phyloP scores from a whole-genome alignment of 2,113 vertebrate species.

The Myiozetetes cayanensis region DNA sequence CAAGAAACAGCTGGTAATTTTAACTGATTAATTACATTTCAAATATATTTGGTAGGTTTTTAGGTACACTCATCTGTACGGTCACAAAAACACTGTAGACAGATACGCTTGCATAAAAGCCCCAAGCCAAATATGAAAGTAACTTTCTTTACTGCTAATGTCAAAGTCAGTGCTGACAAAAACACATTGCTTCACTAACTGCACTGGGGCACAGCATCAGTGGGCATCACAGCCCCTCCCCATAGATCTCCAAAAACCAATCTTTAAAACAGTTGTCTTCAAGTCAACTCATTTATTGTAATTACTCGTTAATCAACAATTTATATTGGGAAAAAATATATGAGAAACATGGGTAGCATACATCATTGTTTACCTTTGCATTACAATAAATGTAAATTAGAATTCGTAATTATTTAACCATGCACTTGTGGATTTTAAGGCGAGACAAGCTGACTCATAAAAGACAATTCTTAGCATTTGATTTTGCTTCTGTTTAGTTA shows the following conservation, averaged over 20 bases:
- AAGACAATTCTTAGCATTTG: neutral
- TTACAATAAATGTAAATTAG: neutral
- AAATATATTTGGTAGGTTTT: neutral
- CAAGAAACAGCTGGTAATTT: neutral
- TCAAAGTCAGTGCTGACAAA: neutral
- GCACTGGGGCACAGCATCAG: neutral
- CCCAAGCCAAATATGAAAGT: neutral
- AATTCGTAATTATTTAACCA: neutral
- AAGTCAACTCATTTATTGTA: neutral
- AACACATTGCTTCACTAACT: neutral
- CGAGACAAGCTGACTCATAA: neutral
- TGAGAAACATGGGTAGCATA: neutral
- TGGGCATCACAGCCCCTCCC: neutral
- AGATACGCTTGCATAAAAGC: neutral
- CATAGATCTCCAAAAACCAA: neutral
- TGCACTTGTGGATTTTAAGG: neutral
- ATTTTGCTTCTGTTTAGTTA: neutral
- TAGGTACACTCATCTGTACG: neutral
- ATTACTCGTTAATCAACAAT: neutral
- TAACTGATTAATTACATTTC: neutral
- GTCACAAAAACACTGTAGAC: neutral
- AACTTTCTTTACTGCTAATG: neutral
- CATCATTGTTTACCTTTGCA: neutral
- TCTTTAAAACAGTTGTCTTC: neutral
- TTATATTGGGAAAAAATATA: neutral